Conservation (phyloP, 2,797 vertebrate genomes). For the Acanthurus leucopareius region DNA sequence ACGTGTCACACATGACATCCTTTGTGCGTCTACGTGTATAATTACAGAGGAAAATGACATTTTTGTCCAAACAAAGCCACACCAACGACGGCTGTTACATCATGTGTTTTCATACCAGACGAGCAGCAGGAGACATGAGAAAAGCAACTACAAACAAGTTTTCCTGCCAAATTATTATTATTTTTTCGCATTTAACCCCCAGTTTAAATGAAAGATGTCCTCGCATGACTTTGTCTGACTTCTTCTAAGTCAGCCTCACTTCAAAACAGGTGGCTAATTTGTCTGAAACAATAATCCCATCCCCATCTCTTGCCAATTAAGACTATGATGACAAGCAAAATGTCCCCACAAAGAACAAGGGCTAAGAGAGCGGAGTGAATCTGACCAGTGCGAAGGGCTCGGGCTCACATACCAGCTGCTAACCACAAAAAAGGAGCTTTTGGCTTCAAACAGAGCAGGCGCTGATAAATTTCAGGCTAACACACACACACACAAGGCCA, state of each 20-base stretch:
- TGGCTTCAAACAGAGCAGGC: conserved; percentile 31
- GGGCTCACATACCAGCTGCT: conserved; percentile 56
- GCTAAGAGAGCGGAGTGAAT: conserved; percentile 30
- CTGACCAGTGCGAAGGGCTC: conserved; percentile 47
- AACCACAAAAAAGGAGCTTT: conserved; percentile 68
- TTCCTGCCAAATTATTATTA: conserved; percentile 17
- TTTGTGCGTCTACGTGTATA: conserved; percentile 54
- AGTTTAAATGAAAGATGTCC: conserved; percentile 17
- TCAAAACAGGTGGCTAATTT: conserved; percentile 54
- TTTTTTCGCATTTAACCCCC: conserved; percentile 4
- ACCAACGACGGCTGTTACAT: conserved; percentile 24
- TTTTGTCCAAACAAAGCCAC: conserved; percentile 61
- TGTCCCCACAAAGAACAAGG: conserved; percentile 23
- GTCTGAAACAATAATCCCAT: conserved; percentile 42
- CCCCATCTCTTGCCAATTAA: conserved; percentile 34
- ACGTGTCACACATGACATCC: conserved; percentile 47
- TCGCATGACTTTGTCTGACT: neutral
- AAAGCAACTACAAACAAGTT: conserved; percentile 20
- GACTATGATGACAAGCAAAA: conserved; percentile 42
- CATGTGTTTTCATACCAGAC: conserved; percentile 28
- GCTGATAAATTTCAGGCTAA: conserved; percentile 55
- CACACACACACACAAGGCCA: conserved; percentile 54
- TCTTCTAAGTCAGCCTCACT: conserved; percentile 46
- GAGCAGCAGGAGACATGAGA: neutral
- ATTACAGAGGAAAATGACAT: conserved; percentile 68